A percentile compares a stretch with the other conserved stretches of the same genome.
These are phyloP conservation scores for Xiphophorus couchianus DNA, from an alignment of 2,113 vertebrate genomes.

Conservation along the genomic window DNA sequence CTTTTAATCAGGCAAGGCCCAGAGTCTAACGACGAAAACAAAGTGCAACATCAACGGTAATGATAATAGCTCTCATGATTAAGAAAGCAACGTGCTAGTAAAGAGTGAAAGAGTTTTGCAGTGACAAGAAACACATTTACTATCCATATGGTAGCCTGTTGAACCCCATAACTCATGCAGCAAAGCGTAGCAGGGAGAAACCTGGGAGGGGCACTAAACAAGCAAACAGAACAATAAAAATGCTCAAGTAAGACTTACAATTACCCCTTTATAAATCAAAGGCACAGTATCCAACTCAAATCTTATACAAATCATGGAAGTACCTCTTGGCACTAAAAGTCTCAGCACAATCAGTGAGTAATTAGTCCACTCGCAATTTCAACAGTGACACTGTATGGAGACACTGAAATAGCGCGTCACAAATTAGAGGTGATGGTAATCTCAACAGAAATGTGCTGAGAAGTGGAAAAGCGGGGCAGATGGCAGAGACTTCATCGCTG, in stretches of 20 bases:
- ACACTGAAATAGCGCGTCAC: constrained; percentile 51
- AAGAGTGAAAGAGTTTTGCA: constrained; percentile 65
- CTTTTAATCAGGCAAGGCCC: constrained; percentile 78
- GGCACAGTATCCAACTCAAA: constrained; percentile 17
- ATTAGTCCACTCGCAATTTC: constrained; percentile 38
- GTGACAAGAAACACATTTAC: constrained; percentile 71
- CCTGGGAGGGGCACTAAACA: constrained; percentile 29
- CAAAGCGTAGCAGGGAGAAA: constrained; percentile 59
- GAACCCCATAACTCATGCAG: constrained; percentile 73
- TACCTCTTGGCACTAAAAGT: constrained; percentile 14
- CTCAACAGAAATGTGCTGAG: constrained; percentile 51
- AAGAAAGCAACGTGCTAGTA: constrained; percentile 72
- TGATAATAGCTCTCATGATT: constrained; percentile 80
- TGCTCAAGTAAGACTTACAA: constrained; percentile 5
- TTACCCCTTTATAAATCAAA: constrained; percentile 28
- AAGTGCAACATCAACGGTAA: constrained; percentile 77
- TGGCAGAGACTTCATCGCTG: constrained; percentile 71
- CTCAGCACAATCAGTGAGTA: constrained; percentile 25
- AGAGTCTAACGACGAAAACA: constrained; percentile 77
- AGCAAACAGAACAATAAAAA: constrained; percentile 18
- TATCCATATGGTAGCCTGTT: constrained; percentile 75
- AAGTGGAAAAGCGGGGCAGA: constrained; percentile 73
- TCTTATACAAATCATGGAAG: constrained; percentile 25
- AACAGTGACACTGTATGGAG: constrained; percentile 18
- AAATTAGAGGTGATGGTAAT: constrained; percentile 61